phyloP scores from a whole-genome alignment of 2,888 invertebrate genomes.

The Acrobasis suavella region DNA sequence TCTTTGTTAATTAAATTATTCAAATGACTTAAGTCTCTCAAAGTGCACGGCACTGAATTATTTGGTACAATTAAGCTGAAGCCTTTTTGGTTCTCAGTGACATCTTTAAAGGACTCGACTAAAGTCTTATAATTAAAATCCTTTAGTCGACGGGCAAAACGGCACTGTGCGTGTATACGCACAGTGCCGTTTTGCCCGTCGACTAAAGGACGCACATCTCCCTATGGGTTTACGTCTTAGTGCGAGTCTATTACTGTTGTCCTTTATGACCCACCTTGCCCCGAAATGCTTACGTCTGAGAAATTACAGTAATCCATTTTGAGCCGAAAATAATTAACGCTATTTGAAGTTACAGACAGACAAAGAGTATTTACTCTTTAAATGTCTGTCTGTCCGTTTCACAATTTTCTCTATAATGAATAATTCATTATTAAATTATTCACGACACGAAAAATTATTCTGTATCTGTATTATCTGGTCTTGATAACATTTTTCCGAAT shows the following conservation, averaged over 20 bases:
- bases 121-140: slow-evolving; percentile 45
- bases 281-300: slow-evolving; percentile 5
- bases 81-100: slow-evolving; percentile 49
- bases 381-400: no score
- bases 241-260: slow-evolving; percentile 5
- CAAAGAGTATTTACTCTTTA: no score
- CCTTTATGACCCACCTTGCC: not conserved
- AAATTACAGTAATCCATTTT: slow-evolving; percentile 7
- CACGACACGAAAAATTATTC: no score
- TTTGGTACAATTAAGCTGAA: slow-evolving; percentile 58
- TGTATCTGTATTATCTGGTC: no score
- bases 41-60: slow-evolving; percentile 63
- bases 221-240: slow-evolving; percentile 5
- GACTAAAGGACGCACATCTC: not conserved
- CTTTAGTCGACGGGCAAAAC: no score
- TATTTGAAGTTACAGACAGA: no score
- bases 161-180: no score
- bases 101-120: slow-evolving; percentile 46
- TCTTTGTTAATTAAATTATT: slow-evolving; percentile 68
- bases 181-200: not conserved
- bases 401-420: not conserved
- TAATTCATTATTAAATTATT: no score
- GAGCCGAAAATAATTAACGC: not conserved
- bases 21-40: slow-evolving; percentile 58
- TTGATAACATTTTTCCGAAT: no score